Conservation (phyloP, 2,113 vertebrate species). For the Ceuthmochares aereus region DNA sequence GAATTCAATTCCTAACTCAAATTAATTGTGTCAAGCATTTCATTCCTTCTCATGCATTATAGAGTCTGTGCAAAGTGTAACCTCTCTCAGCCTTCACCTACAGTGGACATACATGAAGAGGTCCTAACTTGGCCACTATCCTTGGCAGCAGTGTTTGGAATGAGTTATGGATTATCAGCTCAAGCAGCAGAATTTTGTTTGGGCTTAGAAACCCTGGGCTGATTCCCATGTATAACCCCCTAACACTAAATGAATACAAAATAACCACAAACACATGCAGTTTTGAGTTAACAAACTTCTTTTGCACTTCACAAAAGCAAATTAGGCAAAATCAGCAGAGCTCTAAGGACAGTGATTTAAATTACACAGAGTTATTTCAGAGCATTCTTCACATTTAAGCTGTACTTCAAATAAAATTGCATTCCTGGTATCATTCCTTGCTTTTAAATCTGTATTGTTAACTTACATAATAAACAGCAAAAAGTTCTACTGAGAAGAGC, state of each 20-base stretch:
- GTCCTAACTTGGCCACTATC: background rate
- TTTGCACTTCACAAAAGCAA: constrained; percentile 11
- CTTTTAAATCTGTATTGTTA: background rate
- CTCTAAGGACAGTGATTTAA: constrained; percentile 7
- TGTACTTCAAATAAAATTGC: constrained; percentile 3
- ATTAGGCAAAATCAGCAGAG: constrained; percentile 12
- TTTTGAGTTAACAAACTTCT: background rate
- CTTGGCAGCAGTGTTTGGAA: background rate
- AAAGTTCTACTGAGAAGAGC: background rate
- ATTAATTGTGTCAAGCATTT: background rate
- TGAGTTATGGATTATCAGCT: background rate
- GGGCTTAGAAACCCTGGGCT: background rate
- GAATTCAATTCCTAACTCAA: background rate
- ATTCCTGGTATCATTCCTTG: background rate
- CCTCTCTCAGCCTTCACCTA: background rate
- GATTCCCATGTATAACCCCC: background rate
- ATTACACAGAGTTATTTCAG: background rate
- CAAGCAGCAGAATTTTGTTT: background rate
- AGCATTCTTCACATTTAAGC: background rate
- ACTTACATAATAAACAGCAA: background rate
- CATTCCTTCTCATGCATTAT: background rate
- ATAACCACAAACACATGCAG: background rate
- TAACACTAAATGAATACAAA: background rate
- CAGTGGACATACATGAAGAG: rapidly evolving
- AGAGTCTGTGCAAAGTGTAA: background rate